phyloP scores from a whole-genome alignment of 2,113 vertebrate genomes.

The Vanacampus margaritifer region DNA sequence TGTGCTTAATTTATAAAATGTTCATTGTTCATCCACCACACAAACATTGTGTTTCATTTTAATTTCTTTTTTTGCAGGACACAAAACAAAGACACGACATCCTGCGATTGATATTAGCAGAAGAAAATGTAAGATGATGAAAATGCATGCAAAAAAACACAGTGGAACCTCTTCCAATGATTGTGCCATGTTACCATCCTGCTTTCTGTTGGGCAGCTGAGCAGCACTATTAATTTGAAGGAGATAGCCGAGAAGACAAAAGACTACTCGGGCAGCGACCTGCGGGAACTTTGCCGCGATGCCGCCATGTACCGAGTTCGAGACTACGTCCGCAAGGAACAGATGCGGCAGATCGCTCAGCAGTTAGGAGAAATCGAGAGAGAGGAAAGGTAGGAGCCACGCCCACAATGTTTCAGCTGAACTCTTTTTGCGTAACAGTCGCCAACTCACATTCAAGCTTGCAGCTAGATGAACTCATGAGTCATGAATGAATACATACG shows the following conservation, averaged over 20 bases:
- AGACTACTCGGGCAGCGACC: constrained; percentile 76
- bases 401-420: constrained; percentile 20
- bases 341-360: constrained; percentile 75
- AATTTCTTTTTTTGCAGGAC: constrained; percentile 57
- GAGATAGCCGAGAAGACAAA: constrained; percentile 73
- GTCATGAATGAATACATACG: background rate
- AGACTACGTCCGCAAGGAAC: constrained; percentile 77
- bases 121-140: constrained; percentile 71
- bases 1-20: background rate
- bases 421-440: constrained; percentile 7
- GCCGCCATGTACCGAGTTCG: constrained; percentile 75
- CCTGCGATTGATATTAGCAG: constrained; percentile 73
- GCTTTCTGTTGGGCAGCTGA: constrained; percentile 60
- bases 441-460: background rate
- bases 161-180: too few species aligned
- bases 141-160: background rate
- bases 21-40: background rate
- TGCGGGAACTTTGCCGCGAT: constrained; percentile 75
- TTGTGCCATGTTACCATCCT: constrained; percentile 1
- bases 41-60: background rate
- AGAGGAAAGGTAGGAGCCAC: constrained; percentile 63
- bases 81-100: constrained; percentile 73
- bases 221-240: constrained; percentile 72
- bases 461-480: constrained; percentile 5
- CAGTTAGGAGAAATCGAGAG: constrained; percentile 63